phyloP scores from a whole-genome alignment of 2,113 vertebrate species.

The Phodopus roborovskii region DNA sequence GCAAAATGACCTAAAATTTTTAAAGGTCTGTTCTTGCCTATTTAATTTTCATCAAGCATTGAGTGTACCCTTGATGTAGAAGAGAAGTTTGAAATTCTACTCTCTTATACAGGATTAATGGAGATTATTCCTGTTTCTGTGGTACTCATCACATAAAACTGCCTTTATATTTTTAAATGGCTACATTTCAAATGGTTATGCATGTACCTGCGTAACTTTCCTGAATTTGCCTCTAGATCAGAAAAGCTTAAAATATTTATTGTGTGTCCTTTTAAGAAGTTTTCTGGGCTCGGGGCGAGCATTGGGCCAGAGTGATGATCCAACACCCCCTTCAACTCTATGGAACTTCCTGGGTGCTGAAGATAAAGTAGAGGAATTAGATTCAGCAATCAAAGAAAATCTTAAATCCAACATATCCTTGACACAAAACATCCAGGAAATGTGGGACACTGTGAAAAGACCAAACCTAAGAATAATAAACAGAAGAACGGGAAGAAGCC shows the following conservation, averaged over 20 bases:
- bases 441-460: too few relatives aligned
- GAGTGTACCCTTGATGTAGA: background rate
- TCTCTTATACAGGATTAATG: slow-evolving; percentile 17
- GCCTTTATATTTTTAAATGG: slow-evolving; percentile 2
- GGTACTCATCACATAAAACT: background rate
- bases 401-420: too few relatives aligned
- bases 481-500: too few relatives aligned
- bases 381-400: too few relatives aligned
- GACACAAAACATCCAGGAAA: too few relatives aligned
- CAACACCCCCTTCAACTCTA: too few relatives aligned
- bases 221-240: background rate
- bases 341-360: too few relatives aligned
- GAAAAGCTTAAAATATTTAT: slow-evolving; percentile 10
- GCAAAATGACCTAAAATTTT: background rate
- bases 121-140: background rate
- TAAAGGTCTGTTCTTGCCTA: background rate
- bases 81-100: slow-evolving; percentile 11
- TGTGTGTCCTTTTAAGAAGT: background rate
- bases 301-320: too few relatives aligned
- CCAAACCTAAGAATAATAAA: too few relatives aligned
- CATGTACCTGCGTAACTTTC: background rate
- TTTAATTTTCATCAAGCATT: slow-evolving; percentile 48
- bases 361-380: too few relatives aligned
- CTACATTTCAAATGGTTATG: background rate
- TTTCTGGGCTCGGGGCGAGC: too few relatives aligned